These are phyloP conservation scores for Dascillus cervinus DNA, from an alignment of 2,888 invertebrate species.

Conservation along the genomic window DNA sequence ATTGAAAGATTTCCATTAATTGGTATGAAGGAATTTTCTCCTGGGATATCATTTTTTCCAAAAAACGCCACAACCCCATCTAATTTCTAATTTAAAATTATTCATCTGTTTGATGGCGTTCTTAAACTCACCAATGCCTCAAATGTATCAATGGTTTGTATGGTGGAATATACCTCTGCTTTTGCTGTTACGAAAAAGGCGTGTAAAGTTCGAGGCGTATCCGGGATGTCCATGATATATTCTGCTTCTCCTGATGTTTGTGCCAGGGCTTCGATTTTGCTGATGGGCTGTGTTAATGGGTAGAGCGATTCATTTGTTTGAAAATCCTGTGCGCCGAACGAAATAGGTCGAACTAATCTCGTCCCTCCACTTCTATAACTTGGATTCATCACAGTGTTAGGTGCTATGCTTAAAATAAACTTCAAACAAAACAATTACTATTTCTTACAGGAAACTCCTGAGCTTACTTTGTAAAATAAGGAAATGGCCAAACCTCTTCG, in stretches of 20 bases:
- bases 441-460: too few species aligned
- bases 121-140: slow-evolving; percentile 61
- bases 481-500: slow-evolving; percentile 63
- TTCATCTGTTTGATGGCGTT: too few species aligned
- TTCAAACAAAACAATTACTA: slow-evolving; percentile 6
- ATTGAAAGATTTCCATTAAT: slow-evolving; percentile 16
- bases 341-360: slow-evolving; percentile 46
- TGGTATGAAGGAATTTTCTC: slow-evolving; percentile 53
- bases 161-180: slow-evolving; percentile 49
- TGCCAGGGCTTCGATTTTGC: slow-evolving; percentile 52
- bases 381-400: slow-evolving; percentile 34
- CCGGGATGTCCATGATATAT: slow-evolving; percentile 68
- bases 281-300: slow-evolving; percentile 57
- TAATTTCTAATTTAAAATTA: slow-evolving; percentile 44
- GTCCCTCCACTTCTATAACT: slow-evolving; percentile 43
- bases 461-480: slow-evolving; percentile 75
- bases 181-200: slow-evolving; percentile 61
- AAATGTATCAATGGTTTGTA: slow-evolving; percentile 54
- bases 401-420: slow-evolving; percentile 35
- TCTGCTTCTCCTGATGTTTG: slow-evolving; percentile 58
- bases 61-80: slow-evolving; percentile 60
- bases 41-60: slow-evolving; percentile 62
- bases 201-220: slow-evolving; percentile 61
- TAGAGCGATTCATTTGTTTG: slow-evolving; percentile 51
- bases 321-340: slow-evolving; percentile 52